Conservation (phyloP, 2,113 vertebrate species). For the Oplegnathus fasciatus region DNA sequence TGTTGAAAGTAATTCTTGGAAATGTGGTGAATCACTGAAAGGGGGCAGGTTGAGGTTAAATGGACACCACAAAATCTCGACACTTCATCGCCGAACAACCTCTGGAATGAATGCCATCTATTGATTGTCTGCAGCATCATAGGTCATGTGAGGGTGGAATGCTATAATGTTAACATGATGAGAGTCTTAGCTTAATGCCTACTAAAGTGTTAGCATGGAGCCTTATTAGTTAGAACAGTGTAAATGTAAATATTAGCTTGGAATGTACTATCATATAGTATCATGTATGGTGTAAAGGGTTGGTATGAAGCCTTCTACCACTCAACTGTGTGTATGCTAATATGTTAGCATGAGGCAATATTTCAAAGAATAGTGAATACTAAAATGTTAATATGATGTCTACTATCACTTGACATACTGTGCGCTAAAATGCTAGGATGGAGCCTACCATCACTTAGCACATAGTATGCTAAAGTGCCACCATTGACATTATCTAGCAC, state of each 20-base stretch:
- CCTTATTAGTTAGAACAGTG: neutral
- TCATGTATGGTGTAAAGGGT: neutral
- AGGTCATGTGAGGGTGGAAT: neutral
- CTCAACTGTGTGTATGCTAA: neutral
- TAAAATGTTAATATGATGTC: neutral
- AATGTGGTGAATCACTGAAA: constrained; percentile 44
- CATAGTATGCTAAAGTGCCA: neutral
- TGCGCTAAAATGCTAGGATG: neutral
- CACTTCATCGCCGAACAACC: constrained; percentile 4
- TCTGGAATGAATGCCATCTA: constrained; percentile 6
- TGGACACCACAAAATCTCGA: neutral
- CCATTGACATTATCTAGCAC: neutral
- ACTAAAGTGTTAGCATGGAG: neutral
- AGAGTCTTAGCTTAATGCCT: neutral
- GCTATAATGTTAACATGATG: neutral
- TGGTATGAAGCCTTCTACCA: neutral
- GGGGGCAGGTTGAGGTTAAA: constrained; percentile 2
- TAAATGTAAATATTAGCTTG: neutral
- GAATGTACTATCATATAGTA: neutral
- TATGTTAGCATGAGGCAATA: neutral
- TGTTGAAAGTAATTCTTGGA: constrained; percentile 19
- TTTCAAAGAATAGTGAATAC: neutral
- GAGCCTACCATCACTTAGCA: neutral
- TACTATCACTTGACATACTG: neutral
- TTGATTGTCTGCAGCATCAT: neutral